Base-by-base conservation (phyloP, 2,888 invertebrate species). In the Andrena flavipes region DNA sequence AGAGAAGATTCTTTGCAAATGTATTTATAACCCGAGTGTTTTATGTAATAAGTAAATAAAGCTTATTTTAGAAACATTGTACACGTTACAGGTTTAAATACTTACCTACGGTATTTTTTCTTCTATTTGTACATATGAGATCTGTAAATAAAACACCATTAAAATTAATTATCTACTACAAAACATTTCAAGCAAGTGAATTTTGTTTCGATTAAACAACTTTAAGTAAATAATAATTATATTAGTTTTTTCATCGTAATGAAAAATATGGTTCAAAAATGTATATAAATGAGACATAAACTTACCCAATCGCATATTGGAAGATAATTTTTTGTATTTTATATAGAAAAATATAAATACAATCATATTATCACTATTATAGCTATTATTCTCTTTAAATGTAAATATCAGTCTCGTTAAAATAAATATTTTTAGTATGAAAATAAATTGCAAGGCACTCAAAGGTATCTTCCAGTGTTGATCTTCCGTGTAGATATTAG, bases 391-490 rank as follows among this genome's bases (percentile, higher is more conserved):
- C 33, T 29, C 56, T 30, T 54, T n/a, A 48, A 33, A 10, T 30
- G 16, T 26, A 64, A 64, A 64, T 59, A 59, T 73, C 33, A 73
- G 6, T 64, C 29, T 64, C 49, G 13, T 42, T 42, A 42, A 42
- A 42, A 42, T 42, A 42, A 42, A 42, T 20, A 2, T 51, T 20
- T 20, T 51, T 51, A 7, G 20, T 20, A 20, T 51, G 10, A 51
- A 51, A 51, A 51, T 54, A 54, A 60, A 5, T 63, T 76, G 6
- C 35, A 68, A 68, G 42, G 13, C 26, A 54, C 60, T 59, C 13
- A 20, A 48, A 33, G 30, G 0, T 69, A 74, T 84, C 85, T 85
- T 85, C 85, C 42, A 71, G 2, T 51, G 84, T 20, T 79, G 82
- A 79, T 79, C 81, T 85, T 81, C 81, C 30, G 0, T 71, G 78